phyloP scores from a whole-genome alignment of 2,888 invertebrate species.

The Pachydiplax longipennis region DNA sequence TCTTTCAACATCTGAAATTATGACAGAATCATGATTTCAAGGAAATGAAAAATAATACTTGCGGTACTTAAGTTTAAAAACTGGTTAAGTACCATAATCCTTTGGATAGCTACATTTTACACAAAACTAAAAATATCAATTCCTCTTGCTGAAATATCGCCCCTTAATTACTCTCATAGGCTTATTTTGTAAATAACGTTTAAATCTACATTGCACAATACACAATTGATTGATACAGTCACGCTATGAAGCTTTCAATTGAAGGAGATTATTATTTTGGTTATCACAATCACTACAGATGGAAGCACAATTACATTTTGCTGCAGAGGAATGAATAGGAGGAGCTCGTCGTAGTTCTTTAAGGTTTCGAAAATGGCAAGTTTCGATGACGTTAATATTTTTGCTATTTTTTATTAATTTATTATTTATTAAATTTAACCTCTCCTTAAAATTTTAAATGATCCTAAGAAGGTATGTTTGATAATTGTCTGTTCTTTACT shows the following conservation, averaged over 20 bases:
- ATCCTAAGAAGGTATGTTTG: neutral
- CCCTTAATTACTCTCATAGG: neutral
- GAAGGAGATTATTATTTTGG: conserved; percentile 1
- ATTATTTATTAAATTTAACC: neutral
- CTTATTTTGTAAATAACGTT: neutral
- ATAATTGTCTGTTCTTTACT: neutral
- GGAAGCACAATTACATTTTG: conserved; percentile 34
- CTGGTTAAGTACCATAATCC: neutral
- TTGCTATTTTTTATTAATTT: neutral
- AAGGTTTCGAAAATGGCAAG: neutral
- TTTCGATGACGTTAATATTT: neutral
- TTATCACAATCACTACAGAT: conserved; percentile 43
- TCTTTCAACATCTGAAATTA: neutral
- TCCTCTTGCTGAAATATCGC: neutral
- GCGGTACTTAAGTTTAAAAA: neutral
- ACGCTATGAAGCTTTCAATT: neutral
- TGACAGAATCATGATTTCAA: neutral
- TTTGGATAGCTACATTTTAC: neutral
- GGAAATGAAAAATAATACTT: neutral
- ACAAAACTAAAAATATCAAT: neutral
- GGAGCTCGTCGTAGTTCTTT: conserved; percentile 9
- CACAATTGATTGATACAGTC: neutral
- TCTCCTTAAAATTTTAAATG: neutral
- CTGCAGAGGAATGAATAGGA: conserved; percentile 40
- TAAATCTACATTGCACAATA: neutral